Conservation (phyloP, 2,113 vertebrate species). For the Oceanodroma tethys region DNA sequence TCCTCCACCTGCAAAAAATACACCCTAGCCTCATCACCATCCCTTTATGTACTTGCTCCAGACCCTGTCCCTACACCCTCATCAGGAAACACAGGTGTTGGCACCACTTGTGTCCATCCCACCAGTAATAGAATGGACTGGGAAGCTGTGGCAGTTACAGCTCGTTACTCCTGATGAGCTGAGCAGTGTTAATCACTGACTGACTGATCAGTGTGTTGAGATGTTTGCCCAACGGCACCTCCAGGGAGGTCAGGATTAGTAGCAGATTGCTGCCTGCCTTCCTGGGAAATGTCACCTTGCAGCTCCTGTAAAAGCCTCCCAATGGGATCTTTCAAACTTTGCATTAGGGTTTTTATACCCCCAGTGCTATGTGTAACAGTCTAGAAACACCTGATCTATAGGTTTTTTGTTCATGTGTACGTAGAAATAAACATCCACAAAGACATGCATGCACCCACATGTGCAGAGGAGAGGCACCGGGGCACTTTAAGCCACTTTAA, state of each 20-base stretch:
- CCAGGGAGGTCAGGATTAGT: neutral
- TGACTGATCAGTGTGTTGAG: neutral
- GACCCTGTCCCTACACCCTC: neutral
- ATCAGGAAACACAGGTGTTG: neutral
- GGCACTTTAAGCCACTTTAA: neutral
- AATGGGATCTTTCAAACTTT: neutral
- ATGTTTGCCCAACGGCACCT: neutral
- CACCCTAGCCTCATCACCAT: neutral
- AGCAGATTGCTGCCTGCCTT: neutral
- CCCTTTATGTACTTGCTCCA: neutral
- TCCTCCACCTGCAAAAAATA: neutral
- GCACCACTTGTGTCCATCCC: neutral
- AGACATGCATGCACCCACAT: rapidly evolving
- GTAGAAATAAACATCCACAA: neutral
- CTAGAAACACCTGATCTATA: neutral
- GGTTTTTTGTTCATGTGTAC: neutral
- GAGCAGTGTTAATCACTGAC: neutral
- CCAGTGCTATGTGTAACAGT: neutral
- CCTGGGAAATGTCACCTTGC: neutral
- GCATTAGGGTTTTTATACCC: neutral
- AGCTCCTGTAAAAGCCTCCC: neutral
- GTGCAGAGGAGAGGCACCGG: rapidly evolving
- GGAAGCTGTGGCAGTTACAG: neutral
- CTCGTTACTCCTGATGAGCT: neutral
- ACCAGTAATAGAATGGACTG: neutral